Conservation (phyloP, 2,888 invertebrate genomes). For the Campoletis raptor region DNA sequence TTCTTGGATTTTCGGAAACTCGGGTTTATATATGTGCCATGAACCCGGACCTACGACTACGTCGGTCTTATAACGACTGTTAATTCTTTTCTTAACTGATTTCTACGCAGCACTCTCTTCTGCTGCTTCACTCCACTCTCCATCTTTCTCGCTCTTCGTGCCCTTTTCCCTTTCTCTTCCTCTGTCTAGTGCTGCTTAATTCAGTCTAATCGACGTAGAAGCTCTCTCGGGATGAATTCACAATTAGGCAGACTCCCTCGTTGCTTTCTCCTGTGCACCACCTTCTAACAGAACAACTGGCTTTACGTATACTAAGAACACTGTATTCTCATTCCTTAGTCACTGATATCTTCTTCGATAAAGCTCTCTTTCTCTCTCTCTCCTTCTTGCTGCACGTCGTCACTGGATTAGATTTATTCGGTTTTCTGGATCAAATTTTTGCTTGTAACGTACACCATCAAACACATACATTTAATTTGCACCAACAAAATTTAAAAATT, state of each 20-base stretch:
- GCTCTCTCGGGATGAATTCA: conserved; percentile 60
- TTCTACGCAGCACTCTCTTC: neutral
- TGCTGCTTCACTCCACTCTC: neutral
- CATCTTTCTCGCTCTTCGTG: conserved; percentile 4
- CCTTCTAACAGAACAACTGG: neutral
- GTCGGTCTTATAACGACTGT: conserved; percentile 63
- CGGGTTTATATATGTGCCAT: conserved; percentile 6
- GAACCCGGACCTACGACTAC: conserved; percentile 78
- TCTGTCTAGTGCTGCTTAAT: conserved; percentile 72
- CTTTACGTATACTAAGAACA: conserved; percentile 1
- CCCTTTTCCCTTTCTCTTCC: conserved; percentile 3
- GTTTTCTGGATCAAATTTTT: conserved; percentile 18
- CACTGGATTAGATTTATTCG: conserved; percentile 27
- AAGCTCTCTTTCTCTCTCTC: neutral
- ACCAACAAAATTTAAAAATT: no score
- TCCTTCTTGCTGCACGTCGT: neutral
- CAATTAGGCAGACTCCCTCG: conserved; percentile 54
- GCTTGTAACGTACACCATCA: neutral
- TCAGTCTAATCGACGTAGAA: conserved; percentile 77
- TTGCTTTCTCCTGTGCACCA: conserved; percentile 22
- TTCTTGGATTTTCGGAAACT: conserved; percentile 64
- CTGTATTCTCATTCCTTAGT: conserved; percentile 41
- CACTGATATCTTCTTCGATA: conserved; percentile 11
- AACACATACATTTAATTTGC: neutral
- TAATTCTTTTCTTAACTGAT: conserved; percentile 18